Evolutionary conservation across 2,888 invertebrate species (phyloP), one percentile per base, ranked within the genome.

Genomic region (Hirtodrosophila histrioides): DNA sequence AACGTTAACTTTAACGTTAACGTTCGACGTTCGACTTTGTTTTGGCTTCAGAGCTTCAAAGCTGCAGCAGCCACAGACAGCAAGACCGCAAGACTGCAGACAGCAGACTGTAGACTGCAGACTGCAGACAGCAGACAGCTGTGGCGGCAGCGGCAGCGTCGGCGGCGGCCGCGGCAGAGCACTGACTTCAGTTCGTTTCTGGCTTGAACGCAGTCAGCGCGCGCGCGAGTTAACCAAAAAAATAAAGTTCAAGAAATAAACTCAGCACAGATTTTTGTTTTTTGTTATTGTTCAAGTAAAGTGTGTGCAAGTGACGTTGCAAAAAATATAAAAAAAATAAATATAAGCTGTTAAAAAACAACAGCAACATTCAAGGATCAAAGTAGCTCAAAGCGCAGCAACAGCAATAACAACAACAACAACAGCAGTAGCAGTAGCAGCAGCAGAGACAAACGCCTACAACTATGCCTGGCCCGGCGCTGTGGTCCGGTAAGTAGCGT

Each of bases 381-480:
- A 62, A 51, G 33, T 27, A 5, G 27, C 10, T 17, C 17, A 17
- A 17, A 17, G 51, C 17, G 6, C 39, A 27, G 11, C 29, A 44
- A 23, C 0, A 46, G 6, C 41, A 58, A 7, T 3, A 8, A 45
- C 17, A 17, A n/a, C n/a, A 53, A 17, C n/a, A 43, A 12, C 1
- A 54, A n/a, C n/a, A n/a, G n/a, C n/a, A n/a, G n/a, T n/a, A n/a
- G n/a, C n/a, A n/a, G n/a, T n/a, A n/a, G n/a, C 63, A 58, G 49
- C 57, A 69, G 50, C 64, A 67, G 68, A 77, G 64, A 71, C 50
- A 69, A 87, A 88, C 89, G 70, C 85, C 89, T 70, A 75, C 82
- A 91, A 90, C 88, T 88, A 91, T 91, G 91, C 91, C 91, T 89
- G 91, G 91, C 86, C 91, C 91, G 89, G 91, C 91, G 74, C 89